Evolutionary conservation across 2,888 invertebrate species (phyloP).

Genomic region (Ennomos fuscantarius): DNA sequence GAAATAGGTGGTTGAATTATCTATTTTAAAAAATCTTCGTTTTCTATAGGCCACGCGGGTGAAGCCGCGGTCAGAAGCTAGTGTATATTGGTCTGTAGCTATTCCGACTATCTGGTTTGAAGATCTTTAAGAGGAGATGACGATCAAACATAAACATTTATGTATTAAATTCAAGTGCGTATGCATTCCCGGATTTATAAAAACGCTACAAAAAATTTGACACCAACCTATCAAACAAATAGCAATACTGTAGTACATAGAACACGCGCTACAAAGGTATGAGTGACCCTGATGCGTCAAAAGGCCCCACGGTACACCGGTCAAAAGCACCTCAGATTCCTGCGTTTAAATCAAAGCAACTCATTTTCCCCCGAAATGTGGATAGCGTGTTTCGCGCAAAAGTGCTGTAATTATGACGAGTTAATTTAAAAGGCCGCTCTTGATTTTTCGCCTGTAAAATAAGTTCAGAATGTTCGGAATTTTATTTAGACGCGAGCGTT

Average conservation of each 20-base stretch:
- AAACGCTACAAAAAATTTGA: neutral
- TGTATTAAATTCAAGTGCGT: too few species aligned
- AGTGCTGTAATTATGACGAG: conserved; percentile 22
- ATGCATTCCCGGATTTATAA: too few species aligned
- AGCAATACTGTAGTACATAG: neutral
- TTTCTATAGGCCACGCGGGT: too few species aligned
- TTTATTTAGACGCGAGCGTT: conserved; percentile 20
- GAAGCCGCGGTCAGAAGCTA: too few species aligned
- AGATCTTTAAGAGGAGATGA: too few species aligned
- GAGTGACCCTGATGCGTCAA: conserved; percentile 12
- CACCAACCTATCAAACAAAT: neutral
- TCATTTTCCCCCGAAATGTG: conserved; percentile 3
- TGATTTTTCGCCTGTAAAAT: conserved; percentile 25
- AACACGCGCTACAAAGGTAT: neutral
- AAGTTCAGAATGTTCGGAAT: conserved; percentile 15
- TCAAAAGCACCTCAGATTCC: conserved; percentile 17
- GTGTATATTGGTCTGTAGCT: too few species aligned
- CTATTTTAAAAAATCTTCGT: too few species aligned
- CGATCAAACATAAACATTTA: too few species aligned
- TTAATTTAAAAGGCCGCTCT: conserved; percentile 29
- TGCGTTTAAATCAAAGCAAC: conserved; percentile 20
- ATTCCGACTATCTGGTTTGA: too few species aligned
- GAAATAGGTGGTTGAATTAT: too few species aligned
- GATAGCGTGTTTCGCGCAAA: conserved; percentile 18
- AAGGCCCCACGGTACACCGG: conserved; percentile 18